Conservation (phyloP, 2,797 vertebrate genomes). For the Takifugu rubripes region DNA sequence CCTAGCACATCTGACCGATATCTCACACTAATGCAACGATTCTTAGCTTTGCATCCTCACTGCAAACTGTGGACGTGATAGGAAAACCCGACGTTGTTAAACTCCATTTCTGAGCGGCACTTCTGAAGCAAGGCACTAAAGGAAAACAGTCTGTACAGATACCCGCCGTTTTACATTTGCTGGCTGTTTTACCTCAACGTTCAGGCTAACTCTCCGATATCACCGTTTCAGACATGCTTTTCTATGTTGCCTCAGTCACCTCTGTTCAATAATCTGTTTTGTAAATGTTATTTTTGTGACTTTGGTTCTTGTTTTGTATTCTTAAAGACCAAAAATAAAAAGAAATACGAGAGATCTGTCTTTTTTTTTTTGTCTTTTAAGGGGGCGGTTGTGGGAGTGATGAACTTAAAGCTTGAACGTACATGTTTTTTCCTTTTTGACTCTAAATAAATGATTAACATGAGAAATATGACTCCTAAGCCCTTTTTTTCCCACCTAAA, state of each 20-base stretch:
- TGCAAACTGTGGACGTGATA: constrained; percentile 51
- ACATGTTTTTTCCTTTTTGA: no score
- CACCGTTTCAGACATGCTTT: constrained; percentile 71
- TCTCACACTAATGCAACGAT: constrained; percentile 42
- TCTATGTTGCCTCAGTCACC: constrained; percentile 75
- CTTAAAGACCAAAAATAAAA: constrained; percentile 80
- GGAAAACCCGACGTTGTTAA: constrained; percentile 33
- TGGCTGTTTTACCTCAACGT: constrained; percentile 68
- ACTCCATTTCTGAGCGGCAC: constrained; percentile 64
- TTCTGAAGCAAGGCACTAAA: constrained; percentile 67
- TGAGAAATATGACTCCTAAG: no score
- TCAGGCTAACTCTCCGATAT: constrained; percentile 61
- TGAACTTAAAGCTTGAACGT: no score
- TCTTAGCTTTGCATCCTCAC: constrained; percentile 50
- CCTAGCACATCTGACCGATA: constrained; percentile 43
- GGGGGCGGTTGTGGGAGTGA: not conserved
- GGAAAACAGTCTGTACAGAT: constrained; percentile 49
- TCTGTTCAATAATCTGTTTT: constrained; percentile 77
- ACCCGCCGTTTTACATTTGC: constrained; percentile 53
- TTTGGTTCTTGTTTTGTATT: constrained; percentile 80
- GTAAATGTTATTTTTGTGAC: constrained; percentile 77
- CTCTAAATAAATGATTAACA: no score
- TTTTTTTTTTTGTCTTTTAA: constrained; percentile 15
- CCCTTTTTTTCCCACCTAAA: no score
- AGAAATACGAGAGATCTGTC: constrained; percentile 55